These are phyloP conservation scores for Heliconius hewitsoni DNA, from an alignment of 1,140 invertebrate genomes.

Conservation along the genomic window DNA sequence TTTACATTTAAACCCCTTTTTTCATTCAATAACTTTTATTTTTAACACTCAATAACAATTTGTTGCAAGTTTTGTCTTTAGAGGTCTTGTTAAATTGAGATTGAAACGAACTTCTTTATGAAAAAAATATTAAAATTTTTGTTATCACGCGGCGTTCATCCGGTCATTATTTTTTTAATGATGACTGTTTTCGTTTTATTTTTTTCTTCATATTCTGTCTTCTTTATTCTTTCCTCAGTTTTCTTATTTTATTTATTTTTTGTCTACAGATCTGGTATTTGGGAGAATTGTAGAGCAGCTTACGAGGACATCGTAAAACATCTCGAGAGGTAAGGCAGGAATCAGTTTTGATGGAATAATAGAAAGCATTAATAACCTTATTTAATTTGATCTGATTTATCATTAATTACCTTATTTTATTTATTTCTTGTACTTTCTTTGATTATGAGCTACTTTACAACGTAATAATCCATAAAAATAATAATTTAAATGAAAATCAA, in stretches of 20 bases:
- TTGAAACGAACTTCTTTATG: conserved; percentile 43
- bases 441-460: background rate
- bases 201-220: conserved; percentile 49
- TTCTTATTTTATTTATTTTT: conserved; percentile 70
- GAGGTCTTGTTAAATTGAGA: conserved; percentile 48
- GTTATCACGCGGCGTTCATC: conserved; percentile 32
- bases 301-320: conserved; percentile 97
- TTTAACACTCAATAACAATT: conserved; percentile 63
- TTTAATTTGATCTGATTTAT: conserved; percentile 18
- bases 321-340: conserved; percentile 89
- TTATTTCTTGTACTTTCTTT: conserved; percentile 30
- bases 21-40: conserved; percentile 67
- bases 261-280: conserved; percentile 91
- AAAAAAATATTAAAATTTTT: conserved; percentile 49
- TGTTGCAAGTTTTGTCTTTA: conserved; percentile 64
- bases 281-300: conserved; percentile 95
- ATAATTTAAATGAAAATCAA: conserved; percentile 15
- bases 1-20: conserved; percentile 77
- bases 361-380: background rate
- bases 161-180: conserved; percentile 43
- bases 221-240: conserved; percentile 56
- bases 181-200: conserved; percentile 50
- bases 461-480: conserved; percentile 8
- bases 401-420: conserved; percentile 25
- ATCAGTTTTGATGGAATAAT: conserved; percentile 10